These are phyloP conservation scores for Aphidius ervi DNA, from an alignment of 1,140 invertebrate genomes.

Conservation along the genomic window DNA sequence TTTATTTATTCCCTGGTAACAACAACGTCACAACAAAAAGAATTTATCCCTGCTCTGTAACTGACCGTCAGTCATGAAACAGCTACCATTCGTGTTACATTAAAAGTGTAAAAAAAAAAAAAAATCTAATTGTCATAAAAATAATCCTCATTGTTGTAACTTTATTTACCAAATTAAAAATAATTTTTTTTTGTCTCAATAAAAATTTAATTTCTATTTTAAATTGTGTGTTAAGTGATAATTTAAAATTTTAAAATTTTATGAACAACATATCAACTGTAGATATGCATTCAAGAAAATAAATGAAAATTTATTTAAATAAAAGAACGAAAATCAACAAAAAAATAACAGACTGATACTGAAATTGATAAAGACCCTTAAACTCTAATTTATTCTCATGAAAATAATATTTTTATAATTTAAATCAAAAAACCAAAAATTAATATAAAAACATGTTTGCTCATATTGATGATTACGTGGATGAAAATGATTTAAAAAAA, in stretches of 20 bases:
- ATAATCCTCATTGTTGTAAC: no score
- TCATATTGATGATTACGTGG: no score
- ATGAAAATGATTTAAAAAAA: no score
- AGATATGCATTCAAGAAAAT: no score
- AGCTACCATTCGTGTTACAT: constrained; percentile 14
- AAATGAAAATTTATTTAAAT: not conserved
- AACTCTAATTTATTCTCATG: constrained; percentile 2
- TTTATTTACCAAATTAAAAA: not conserved
- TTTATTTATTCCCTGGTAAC: not conserved
- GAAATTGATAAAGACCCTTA: constrained; percentile 12
- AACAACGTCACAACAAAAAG: constrained; percentile 1
- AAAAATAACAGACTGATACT: constrained; percentile 23
- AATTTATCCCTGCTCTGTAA: constrained; percentile 3
- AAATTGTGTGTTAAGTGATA: no score
- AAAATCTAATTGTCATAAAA: not conserved
- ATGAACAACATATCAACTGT: no score
- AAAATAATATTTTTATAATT: no score
- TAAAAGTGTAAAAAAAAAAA: not conserved
- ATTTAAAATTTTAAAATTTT: no score
- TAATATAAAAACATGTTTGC: no score
- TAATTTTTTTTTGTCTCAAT: not conserved
- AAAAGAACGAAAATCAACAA: not conserved
- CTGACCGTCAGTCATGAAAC: constrained; percentile 17
- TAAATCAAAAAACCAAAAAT: no score
- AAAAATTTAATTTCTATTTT: not conserved